Evolutionary conservation across 2,797 vertebrate genomes (phyloP), one percentile per base, ranked within the genome.

Genomic region (Gymnothorax reevesii): DNA sequence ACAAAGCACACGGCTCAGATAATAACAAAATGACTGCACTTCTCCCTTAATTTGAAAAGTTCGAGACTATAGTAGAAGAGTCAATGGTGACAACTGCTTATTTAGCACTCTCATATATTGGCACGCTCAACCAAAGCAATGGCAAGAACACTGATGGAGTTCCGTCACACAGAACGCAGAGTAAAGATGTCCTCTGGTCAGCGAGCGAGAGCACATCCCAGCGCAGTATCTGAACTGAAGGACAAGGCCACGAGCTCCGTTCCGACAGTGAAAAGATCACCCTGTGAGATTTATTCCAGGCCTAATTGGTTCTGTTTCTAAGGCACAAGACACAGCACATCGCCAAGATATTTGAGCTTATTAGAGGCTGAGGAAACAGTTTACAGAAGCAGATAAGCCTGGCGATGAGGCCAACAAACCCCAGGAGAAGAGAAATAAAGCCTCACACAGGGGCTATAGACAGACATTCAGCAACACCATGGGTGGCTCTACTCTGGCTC

Each of bases 391-490:
- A 33, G 75, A 79, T 66, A 77, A 83, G 75, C 52, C n/a, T 54
- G 54, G 55, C 79, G 52, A 71, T 54, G 66, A 7, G 42, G 49
- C 57, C 60, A 64, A 52, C 10, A 4, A 17, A 12, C 20, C 15
- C 82, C 15, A 25, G 55, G 55, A 42, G 54, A 57, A 15, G 80
- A 8, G 20, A 12, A n/a, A n/a, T 12, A n/a, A 33, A 15, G n/a
- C 62, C 79, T 17, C 77, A 60, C 20, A 13, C 57, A 3, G 60
- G 33, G 57, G 27, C 57, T 60, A 42, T 13, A 84, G 59, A 52
- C 49, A 9, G 75, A 66, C 75, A 86, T 86, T 86, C 66, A 77
- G 75, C 33, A 77, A 82, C 85, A 77, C 79, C 33, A 42, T 42
- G 2, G 33, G 33, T 42, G 33, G 33, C 49, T 57, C 62, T 60